Conservation (phyloP, 2,888 invertebrate species). For the Scaptomyza caliginosa region DNA sequence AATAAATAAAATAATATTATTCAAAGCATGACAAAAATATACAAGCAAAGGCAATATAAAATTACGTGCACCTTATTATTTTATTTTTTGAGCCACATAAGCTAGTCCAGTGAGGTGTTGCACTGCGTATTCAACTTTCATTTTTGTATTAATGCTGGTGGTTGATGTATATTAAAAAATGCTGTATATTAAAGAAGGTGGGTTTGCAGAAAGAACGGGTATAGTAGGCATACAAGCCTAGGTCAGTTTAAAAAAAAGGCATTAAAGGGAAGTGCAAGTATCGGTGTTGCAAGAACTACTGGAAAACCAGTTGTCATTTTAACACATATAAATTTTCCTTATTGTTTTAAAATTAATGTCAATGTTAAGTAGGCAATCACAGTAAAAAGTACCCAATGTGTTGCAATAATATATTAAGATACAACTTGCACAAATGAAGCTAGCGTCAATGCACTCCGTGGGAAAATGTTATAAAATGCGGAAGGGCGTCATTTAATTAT, state of each 20-base stretch:
- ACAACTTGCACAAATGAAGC: conserved; percentile 1
- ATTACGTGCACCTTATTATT: conserved; percentile 43
- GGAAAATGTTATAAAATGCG: conserved; percentile 51
- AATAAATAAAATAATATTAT: background rate
- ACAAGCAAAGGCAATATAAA: conserved; percentile 12
- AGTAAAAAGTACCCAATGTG: background rate
- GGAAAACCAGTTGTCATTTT: too few species aligned
- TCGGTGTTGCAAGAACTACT: too few species aligned
- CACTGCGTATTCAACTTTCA: conserved; percentile 41
- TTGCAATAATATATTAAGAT: background rate
- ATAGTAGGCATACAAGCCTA: background rate
- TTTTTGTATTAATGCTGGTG: conserved; percentile 21
- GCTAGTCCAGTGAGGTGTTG: conserved; percentile 6
- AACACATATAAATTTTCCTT: background rate
- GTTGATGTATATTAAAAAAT: background rate
- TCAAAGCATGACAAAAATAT: conserved; percentile 5
- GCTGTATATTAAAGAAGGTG: too few species aligned
- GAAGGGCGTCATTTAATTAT: conserved; percentile 69
- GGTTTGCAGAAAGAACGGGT: conserved; percentile 18
- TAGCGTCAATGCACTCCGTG: conserved; percentile 60
- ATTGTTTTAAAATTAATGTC: conserved; percentile 28
- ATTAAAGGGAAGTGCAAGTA: too few species aligned
- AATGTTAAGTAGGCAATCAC: conserved; percentile 38
- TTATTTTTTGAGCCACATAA: conserved; percentile 4
- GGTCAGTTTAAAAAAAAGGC: too few species aligned